phyloP scores from a whole-genome alignment of 2,797 vertebrate genomes.

The Miichthys miiuy region DNA sequence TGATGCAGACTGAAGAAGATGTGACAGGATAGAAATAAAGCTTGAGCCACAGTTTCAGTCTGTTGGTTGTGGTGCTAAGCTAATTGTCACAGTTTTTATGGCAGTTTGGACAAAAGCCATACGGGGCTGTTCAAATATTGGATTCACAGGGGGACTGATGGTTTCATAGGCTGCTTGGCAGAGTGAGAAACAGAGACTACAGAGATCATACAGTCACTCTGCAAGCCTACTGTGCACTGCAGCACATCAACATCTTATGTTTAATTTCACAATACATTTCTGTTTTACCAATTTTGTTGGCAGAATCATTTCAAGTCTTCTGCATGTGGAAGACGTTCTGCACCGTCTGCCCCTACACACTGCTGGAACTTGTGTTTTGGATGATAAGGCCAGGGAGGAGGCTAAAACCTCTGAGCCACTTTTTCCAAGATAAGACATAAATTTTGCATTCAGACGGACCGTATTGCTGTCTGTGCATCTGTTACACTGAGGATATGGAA shows the following conservation, averaged over 20 bases:
- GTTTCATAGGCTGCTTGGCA: conserved; percentile 5
- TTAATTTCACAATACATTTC: neutral
- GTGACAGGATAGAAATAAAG: neutral
- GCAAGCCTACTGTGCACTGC: neutral
- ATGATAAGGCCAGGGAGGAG: conserved; percentile 69
- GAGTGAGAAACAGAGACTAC: conserved; percentile 1
- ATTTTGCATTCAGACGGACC: conserved; percentile 41
- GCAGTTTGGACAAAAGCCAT: neutral
- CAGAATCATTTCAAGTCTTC: conserved; percentile 21
- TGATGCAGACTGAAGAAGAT: neutral
- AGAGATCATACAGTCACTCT: neutral
- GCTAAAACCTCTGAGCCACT: conserved; percentile 34
- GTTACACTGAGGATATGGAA: conserved; percentile 23
- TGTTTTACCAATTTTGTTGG: conserved; percentile 20
- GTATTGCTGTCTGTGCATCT: conserved; percentile 18
- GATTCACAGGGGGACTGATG: conserved; percentile 13
- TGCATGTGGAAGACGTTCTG: conserved; percentile 21
- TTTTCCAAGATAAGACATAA: conserved; percentile 61
- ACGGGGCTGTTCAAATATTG: conserved; percentile 2
- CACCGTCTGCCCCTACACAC: conserved; percentile 20
- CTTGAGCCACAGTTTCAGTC: neutral
- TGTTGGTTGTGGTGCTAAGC: neutral
- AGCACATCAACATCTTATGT: conserved; percentile 20
- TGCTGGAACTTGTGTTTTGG: conserved; percentile 55
- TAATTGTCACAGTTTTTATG: conserved; percentile 2